Base-by-base conservation (phyloP, 1,140 invertebrate species). In the Nasonia vitripennis region DNA sequence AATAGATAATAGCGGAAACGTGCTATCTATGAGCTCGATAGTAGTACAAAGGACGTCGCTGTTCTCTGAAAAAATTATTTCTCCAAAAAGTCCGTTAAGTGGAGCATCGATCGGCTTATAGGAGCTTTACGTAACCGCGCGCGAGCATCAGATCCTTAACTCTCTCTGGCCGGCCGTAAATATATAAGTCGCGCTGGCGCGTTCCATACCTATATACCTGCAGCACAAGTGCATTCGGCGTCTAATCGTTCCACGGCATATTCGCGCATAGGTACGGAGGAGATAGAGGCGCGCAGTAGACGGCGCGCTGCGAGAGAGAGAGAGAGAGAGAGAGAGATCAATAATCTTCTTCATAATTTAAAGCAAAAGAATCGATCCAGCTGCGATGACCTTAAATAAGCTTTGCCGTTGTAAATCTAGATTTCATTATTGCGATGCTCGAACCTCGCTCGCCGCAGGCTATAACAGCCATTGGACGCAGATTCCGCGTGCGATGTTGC, bases 271-370 rank as follows among this genome's bases (percentile, higher is more conserved):
- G 9, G 45, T 48, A 51, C 48, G 23, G 10, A 12, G 23, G 45
- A 84, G 62, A 68, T 20, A 37, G 23, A 45, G 23, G n/a, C 41
- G 41, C 41, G 10, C 10, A 45, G 41, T 45, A 45, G 7, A 45
- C 41, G 41, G 41, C 41, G 41, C 41, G 9, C 41, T 45, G 27
- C 27, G 27, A 27, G 27, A 27, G 27, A 27, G 34, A 62, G 73
- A 83, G 51, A 83, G 45, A 77, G 5, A 73, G 83, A 80, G 41
- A 70, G 10, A 67, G 23, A 71, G 70, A 80, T 80, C 83, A 74
- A 85, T 85, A 85, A 55, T 79, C 37, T 70, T 81, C 68, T 85
- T 11, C 20, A 85, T 85, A 80, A 80, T 85, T 85, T 41, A 85
- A 74, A 80, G 70, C 83, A 17, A 62, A 80, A 74, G 62, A 73